Percentiles rank a stretch among this genome's conserved stretches.
Evolutionary conservation across 2,797 vertebrate genomes (phyloP).

Genomic region (Otolemur crassicaudatus): DNA sequence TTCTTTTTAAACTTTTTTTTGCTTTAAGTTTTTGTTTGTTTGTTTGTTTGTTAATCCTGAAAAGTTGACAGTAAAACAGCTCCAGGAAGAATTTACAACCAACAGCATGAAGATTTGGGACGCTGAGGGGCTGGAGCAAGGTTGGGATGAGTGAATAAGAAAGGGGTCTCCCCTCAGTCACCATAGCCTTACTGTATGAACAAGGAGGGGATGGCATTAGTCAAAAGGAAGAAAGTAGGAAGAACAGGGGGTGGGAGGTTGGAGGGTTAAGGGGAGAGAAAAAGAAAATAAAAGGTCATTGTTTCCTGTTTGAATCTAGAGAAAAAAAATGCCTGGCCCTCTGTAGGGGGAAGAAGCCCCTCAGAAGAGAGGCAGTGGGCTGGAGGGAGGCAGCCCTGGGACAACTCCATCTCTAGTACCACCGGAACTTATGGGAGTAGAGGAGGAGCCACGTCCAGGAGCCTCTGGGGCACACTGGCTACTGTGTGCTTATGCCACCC

Average conservation of each 20-base stretch:
- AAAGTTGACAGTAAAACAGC: slow-evolving; percentile 85
- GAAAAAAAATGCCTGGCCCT: slow-evolving; percentile 70
- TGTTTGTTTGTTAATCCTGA: slow-evolving; percentile 76
- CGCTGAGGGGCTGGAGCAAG: slow-evolving; percentile 60
- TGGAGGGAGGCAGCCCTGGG: slow-evolving; percentile 69
- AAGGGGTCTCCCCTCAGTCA: slow-evolving; percentile 24
- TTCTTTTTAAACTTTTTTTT: slow-evolving; percentile 76
- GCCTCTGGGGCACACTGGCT: slow-evolving; percentile 43
- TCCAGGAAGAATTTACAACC: slow-evolving; percentile 81
- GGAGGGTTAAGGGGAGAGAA: background rate
- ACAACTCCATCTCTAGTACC: slow-evolving; percentile 69
- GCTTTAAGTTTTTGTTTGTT: slow-evolving; percentile 70
- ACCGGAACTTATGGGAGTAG: slow-evolving; percentile 41
- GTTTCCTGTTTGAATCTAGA: slow-evolving; percentile 78
- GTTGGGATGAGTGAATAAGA: background rate
- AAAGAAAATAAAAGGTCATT: slow-evolving; percentile 72
- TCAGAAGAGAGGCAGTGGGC: slow-evolving; percentile 60
- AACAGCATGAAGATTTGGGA: slow-evolving; percentile 78
- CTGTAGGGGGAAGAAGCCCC: slow-evolving; percentile 55
- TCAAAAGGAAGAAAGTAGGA: slow-evolving; percentile 52
- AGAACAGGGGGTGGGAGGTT: background rate
- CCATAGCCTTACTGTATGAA: slow-evolving; percentile 26
- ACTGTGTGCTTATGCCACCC: slow-evolving; percentile 88
- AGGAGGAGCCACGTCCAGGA: slow-evolving; percentile 37
- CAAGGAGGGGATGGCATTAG: background rate